phyloP scores from a whole-genome alignment of 2,888 invertebrate species.

The Dryococelus australis region DNA sequence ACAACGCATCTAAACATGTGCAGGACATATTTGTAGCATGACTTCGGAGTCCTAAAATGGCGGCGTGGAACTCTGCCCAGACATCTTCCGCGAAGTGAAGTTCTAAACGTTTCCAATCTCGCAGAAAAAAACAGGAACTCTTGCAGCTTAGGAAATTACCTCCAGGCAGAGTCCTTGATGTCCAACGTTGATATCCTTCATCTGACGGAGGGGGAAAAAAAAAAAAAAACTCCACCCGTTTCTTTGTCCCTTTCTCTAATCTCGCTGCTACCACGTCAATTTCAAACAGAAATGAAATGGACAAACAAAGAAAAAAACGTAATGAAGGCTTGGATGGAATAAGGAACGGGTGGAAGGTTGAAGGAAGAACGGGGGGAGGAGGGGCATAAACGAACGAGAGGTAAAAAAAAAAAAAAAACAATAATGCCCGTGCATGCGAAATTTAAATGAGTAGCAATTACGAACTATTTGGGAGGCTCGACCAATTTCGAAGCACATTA shows the following conservation, averaged over 20 bases:
- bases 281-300: slow-evolving; percentile 21
- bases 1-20: too few relatives aligned
- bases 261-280: not conserved
- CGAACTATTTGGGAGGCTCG: not conserved
- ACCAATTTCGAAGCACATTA: slow-evolving; percentile 24
- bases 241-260: not conserved
- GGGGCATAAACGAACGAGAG: too few relatives aligned
- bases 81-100: too few relatives aligned
- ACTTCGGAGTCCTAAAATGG: too few relatives aligned
- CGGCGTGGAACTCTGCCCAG: too few relatives aligned
- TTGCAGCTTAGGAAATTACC: not conserved
- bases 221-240: not conserved
- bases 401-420: too few relatives aligned
- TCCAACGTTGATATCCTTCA: not conserved
- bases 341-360: not conserved
- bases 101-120: too few relatives aligned
- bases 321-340: not conserved
- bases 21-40: too few relatives aligned
- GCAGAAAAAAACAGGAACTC: too few relatives aligned
- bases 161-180: not conserved
- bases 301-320: slow-evolving; percentile 24
- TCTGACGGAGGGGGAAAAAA: not conserved
- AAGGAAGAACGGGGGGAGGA: too few relatives aligned
- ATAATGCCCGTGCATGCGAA: not conserved
- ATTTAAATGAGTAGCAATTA: slow-evolving; percentile 20